Evolutionary conservation across 2,797 vertebrate species (phyloP), one percentile per base, ranked within the genome.

Genomic region (Glyptemys insculpta): DNA sequence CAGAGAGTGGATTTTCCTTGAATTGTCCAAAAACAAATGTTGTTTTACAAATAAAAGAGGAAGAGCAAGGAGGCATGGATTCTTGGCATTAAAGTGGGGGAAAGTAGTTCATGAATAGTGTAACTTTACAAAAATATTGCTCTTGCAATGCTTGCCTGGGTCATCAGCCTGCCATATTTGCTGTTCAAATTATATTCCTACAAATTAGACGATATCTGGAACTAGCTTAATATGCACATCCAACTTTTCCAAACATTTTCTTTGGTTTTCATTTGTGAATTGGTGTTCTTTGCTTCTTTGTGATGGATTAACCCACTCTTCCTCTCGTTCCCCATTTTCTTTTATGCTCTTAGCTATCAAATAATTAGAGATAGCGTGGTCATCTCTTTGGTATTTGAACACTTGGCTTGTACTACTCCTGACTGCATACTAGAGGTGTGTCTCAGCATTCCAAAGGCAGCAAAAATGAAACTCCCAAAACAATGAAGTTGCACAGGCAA

Each of bases 1-100:
- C 44, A 81, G 81, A 87, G 37, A 91, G 49, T 56, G 81, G n/a
- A 78, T 92, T 93, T 97, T 81, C 23, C 79, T 92, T 80, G 19
- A 95, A 87, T 86, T 92, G 18, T 89, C 79, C 2, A 3, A 83
- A 91, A 91, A 23, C 8, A 90, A 65, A 86, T 79, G 31, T 57
- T 92, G 10, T 86, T 91, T 95, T 91, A 68, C 14, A 81, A 92
- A 92, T 14, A 54, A 81, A 93, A 6, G 0, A 53, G 29, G 62
- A 91, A 59, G 11, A 91, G 15, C 29, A 85, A 86, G 78, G 89
- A 93, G 25, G 80, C 83, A 82, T 21, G 0, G 83, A 27, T 86
- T 25, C 19, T 80, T 92, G 91, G 44, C 68, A 76, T 9, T 56
- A 52, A 8, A 65, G 0, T 41, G 50, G 1, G 1, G 49, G 1